These are phyloP conservation scores for Phocides pigmalion DNA, from an alignment of 1,140 invertebrate species.

Conservation along the genomic window DNA sequence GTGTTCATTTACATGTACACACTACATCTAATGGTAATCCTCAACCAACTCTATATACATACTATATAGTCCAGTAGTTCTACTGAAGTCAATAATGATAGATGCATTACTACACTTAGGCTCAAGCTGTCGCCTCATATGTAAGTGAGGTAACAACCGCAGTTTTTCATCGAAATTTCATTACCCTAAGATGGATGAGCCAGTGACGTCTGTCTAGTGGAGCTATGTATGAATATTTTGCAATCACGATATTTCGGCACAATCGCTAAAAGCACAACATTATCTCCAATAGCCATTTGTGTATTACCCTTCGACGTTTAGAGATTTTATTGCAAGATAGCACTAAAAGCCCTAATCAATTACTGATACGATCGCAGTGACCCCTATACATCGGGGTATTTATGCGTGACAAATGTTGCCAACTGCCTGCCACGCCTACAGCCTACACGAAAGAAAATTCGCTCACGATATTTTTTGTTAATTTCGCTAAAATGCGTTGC, in stretches of 20 bases:
- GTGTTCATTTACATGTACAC: too few relatives aligned
- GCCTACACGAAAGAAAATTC: neutral
- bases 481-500: slow-evolving; percentile 13
- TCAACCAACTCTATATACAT: too few relatives aligned
- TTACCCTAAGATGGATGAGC: too few relatives aligned
- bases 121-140: too few relatives aligned
- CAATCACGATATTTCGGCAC: neutral
- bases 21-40: too few relatives aligned
- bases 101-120: too few relatives aligned
- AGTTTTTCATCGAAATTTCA: too few relatives aligned
- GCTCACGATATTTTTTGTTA: slow-evolving; percentile 8
- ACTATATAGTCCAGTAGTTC: too few relatives aligned
- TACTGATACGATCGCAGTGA: slow-evolving; percentile 56
- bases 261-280: neutral
- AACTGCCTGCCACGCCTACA: slow-evolving; percentile 11
- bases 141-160: too few relatives aligned
- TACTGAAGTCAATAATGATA: too few relatives aligned
- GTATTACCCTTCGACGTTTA: slow-evolving; percentile 36
- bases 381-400: slow-evolving; percentile 38
- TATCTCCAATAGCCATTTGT: slow-evolving; percentile 5
- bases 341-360: slow-evolving; percentile 60
- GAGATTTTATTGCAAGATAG: slow-evolving; percentile 44
- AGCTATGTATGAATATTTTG: too few relatives aligned
- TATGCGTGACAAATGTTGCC: slow-evolving; percentile 8
- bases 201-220: too few relatives aligned